Evolutionary conservation across 2,113 vertebrate genomes (phyloP).

Genomic region (Lepisosteus osseus): DNA sequence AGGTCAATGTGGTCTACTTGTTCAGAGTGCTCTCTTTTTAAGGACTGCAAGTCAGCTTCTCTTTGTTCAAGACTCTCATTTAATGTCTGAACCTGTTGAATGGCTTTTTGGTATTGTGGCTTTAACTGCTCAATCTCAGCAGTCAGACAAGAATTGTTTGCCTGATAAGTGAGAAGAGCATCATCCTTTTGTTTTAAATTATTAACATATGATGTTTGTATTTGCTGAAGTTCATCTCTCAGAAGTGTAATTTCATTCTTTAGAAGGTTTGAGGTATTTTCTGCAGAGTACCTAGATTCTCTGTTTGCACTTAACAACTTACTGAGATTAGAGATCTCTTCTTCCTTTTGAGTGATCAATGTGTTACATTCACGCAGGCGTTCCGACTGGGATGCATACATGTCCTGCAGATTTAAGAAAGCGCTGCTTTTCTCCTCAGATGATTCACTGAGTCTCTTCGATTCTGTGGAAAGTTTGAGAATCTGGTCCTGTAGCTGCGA

Average conservation of each 20-base stretch:
- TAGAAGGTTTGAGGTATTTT: slow-evolving; percentile 39
- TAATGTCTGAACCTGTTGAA: slow-evolving; percentile 51
- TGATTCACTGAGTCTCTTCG: slow-evolving; percentile 29
- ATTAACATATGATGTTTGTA: slow-evolving; percentile 34
- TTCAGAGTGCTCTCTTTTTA: slow-evolving; percentile 59
- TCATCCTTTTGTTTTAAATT: slow-evolving; percentile 65
- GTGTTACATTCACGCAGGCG: slow-evolving; percentile 44
- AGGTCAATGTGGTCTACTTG: slow-evolving; percentile 61
- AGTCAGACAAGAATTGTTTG: slow-evolving; percentile 51
- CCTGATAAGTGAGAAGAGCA: slow-evolving; percentile 47
- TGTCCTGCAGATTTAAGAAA: slow-evolving; percentile 69
- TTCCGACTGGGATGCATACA: slow-evolving; percentile 53
- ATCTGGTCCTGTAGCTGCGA: slow-evolving; percentile 53
- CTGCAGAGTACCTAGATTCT: slow-evolving; percentile 36
- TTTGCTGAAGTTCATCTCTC: slow-evolving; percentile 50
- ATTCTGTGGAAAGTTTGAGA: slow-evolving; percentile 34
- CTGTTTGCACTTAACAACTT: slow-evolving; percentile 48
- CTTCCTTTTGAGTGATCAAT: slow-evolving; percentile 52
- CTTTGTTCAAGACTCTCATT: slow-evolving; percentile 68
- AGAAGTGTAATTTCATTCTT: slow-evolving; percentile 48
- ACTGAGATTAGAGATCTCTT: slow-evolving; percentile 51
- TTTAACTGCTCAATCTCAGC: slow-evolving; percentile 64
- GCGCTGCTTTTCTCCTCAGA: slow-evolving; percentile 56
- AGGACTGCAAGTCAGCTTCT: slow-evolving; percentile 64
- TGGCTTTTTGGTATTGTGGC: slow-evolving; percentile 63